These are phyloP conservation scores for Dasypolia templi DNA, from an alignment of 2,888 invertebrate genomes.

Conservation along the genomic window DNA sequence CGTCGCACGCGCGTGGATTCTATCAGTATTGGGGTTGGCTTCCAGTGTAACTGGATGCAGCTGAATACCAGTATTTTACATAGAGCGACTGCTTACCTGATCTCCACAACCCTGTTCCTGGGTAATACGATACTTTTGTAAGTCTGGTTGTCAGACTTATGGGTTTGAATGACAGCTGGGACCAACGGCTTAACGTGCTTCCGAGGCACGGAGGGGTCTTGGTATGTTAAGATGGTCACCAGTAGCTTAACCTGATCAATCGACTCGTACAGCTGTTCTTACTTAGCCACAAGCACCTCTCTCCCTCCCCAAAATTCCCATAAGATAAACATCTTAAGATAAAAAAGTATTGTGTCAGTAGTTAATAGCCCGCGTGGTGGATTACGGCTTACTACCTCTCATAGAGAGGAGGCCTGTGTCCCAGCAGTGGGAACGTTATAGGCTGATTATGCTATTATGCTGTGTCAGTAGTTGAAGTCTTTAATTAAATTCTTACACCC, in stretches of 20 bases:
- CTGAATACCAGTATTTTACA: not conserved
- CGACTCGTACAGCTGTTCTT: not conserved
- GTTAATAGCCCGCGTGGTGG: no score
- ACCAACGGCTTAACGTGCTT: not conserved
- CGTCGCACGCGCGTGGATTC: not conserved
- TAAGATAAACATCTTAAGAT: no score
- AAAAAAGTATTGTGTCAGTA: no score
- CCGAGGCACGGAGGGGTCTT: not conserved
- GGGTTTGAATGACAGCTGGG: not conserved
- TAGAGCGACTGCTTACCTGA: not conserved
- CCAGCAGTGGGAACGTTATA: no score
- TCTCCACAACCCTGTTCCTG: not conserved
- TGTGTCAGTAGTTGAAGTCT: no score
- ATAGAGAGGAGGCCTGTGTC: no score
- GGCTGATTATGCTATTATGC: no score
- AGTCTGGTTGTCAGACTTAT: not conserved
- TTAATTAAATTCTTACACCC: no score
- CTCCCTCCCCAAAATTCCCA: not conserved
- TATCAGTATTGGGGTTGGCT: not conserved
- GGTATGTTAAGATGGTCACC: not conserved
- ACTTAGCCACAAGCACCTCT: not conserved
- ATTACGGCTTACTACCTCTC: no score
- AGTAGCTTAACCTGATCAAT: not conserved
- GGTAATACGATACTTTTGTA: not conserved
- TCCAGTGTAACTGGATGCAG: not conserved